phyloP scores from a whole-genome alignment of 1,140 invertebrate species.

The Lucilia sericata region DNA sequence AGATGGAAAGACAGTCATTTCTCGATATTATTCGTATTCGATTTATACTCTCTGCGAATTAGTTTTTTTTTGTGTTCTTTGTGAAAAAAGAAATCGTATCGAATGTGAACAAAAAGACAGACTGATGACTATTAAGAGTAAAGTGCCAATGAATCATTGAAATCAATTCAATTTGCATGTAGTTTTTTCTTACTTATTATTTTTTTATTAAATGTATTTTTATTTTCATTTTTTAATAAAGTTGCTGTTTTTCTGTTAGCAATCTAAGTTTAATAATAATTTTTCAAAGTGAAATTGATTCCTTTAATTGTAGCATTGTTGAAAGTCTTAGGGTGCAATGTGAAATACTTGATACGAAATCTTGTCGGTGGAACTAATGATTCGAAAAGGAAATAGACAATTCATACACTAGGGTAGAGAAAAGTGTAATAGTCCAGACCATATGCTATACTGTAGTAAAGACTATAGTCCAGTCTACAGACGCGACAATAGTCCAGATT shows the following conservation, averaged over 20 bases:
- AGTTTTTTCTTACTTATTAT: background rate
- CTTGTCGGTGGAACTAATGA: no score
- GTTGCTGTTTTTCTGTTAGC: background rate
- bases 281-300: constrained; percentile 4
- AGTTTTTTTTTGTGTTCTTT: background rate
- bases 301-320: background rate
- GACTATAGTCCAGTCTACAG: no score
- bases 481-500: no score
- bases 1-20: constrained; percentile 28
- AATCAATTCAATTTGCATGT: constrained; percentile 42
- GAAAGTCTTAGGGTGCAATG: no score
- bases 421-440: no score
- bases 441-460: no score
- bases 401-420: no score
- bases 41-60: background rate
- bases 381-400: no score
- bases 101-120: background rate
- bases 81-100: background rate
- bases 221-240: background rate
- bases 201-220: background rate
- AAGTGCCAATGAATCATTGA: constrained; percentile 42
- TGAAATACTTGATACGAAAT: no score
- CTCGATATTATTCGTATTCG: background rate
- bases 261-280: background rate
- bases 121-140: constrained; percentile 14